Evolutionary conservation across 2,888 invertebrate species (phyloP).

Genomic region (Acleris holmiana): DNA sequence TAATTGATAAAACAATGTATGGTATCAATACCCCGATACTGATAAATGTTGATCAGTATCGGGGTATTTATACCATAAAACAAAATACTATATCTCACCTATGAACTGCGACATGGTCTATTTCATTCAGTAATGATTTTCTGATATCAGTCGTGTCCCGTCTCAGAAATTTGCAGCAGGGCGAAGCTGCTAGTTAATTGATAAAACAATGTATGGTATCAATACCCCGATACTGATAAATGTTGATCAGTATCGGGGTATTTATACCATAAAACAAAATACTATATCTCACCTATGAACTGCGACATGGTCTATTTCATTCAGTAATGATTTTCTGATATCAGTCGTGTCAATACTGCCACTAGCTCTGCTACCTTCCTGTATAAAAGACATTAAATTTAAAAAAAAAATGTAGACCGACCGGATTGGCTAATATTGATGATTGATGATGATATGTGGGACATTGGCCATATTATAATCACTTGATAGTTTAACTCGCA

Average conservation of each 20-base stretch:
- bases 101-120: slow-evolving; percentile 83
- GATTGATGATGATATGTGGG: too few relatives aligned
- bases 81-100: slow-evolving; percentile 51
- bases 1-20: too few relatives aligned
- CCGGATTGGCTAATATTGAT: too few relatives aligned
- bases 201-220: too few relatives aligned
- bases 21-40: too few relatives aligned
- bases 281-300: slow-evolving; percentile 59
- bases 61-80: neutral
- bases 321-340: slow-evolving; percentile 88
- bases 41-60: too few relatives aligned
- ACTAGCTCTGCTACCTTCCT: slow-evolving; percentile 87
- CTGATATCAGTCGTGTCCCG: slow-evolving; percentile 89
- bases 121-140: slow-evolving; percentile 89
- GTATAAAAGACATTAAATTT: slow-evolving; percentile 45
- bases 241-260: neutral
- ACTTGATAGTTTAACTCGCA: too few relatives aligned
- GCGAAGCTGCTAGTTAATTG: too few relatives aligned
- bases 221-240: too few relatives aligned
- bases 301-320: slow-evolving; percentile 87
- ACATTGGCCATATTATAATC: too few relatives aligned
- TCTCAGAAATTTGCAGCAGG: too few relatives aligned
- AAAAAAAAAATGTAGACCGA: too few relatives aligned
- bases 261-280: neutral
- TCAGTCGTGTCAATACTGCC: slow-evolving; percentile 88